Evolutionary conservation across 2,113 vertebrate genomes (phyloP).

Genomic region (Lamprotornis superbus): DNA sequence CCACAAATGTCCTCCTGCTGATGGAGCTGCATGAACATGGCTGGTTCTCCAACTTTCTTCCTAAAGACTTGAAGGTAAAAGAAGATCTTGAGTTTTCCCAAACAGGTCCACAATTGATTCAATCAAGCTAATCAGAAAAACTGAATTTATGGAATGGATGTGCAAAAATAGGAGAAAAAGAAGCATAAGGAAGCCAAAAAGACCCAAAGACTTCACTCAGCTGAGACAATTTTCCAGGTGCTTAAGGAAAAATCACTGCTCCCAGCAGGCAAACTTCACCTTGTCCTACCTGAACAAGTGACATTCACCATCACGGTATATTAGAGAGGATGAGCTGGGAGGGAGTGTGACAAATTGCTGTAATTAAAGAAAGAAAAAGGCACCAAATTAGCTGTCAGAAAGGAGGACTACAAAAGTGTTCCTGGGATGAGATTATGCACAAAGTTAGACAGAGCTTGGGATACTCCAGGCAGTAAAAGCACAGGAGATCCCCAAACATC

Average conservation of each 20-base stretch:
- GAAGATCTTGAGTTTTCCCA: not conserved
- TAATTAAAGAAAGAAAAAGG: not conserved
- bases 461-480: not conserved
- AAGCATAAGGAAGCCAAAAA: not conserved
- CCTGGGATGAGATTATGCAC: not conserved
- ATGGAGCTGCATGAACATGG: not conserved
- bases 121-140: not conserved
- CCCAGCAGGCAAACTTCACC: not conserved
- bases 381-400: not conserved
- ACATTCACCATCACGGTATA: not conserved
- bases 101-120: not conserved
- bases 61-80: not conserved
- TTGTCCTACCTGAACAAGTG: slow-evolving; percentile 1
- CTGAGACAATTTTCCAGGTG: not conserved
- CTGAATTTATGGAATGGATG: not conserved
- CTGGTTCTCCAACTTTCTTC: not conserved
- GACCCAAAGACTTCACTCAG: not conserved
- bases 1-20: not conserved
- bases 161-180: not conserved
- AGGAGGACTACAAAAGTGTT: not conserved
- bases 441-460: not conserved
- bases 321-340: not conserved
- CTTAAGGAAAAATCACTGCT: not conserved
- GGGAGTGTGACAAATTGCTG: not conserved
- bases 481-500: not conserved